Conservation (phyloP, 2,888 invertebrate genomes). For the Agrotis exclamationis region DNA sequence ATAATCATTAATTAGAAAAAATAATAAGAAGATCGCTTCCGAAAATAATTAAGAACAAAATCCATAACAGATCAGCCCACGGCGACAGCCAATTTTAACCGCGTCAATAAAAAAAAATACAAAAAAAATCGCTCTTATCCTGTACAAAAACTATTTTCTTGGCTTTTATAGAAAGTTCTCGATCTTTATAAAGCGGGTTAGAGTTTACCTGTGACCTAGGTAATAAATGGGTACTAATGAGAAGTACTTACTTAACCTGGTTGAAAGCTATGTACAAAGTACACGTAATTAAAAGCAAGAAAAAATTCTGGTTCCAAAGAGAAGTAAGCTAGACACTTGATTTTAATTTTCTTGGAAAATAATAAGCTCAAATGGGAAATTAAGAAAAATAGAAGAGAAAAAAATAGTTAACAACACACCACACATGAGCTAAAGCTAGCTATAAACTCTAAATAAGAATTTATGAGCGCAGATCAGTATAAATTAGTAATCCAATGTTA, state of each 20-base stretch:
- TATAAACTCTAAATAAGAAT: background rate
- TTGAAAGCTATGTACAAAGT: slow-evolving; percentile 10
- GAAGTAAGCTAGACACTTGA: background rate
- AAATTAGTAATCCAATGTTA: no score
- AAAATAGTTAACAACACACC: no score
- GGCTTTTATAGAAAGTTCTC: slow-evolving; percentile 35
- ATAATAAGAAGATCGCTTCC: background rate
- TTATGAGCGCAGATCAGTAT: no score
- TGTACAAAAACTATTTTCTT: slow-evolving; percentile 32
- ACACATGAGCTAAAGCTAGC: no score
- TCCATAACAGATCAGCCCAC: background rate
- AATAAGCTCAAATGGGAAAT: background rate
- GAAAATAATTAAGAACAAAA: background rate
- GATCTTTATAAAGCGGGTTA: slow-evolving; percentile 12
- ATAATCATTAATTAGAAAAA: background rate
- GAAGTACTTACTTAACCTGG: slow-evolving; percentile 37
- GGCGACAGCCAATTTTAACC: background rate
- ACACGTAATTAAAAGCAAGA: slow-evolving; percentile 17
- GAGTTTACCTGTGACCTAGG: slow-evolving; percentile 29
- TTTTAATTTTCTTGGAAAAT: background rate
- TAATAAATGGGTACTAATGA: slow-evolving; percentile 49
- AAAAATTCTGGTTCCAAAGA: slow-evolving; percentile 9
- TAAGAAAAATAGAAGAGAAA: no score
- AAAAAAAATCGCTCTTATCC: slow-evolving; percentile 19
- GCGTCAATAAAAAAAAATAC: slow-evolving; percentile 7